Base-by-base conservation (phyloP, 2,888 invertebrate species). In the Chesias legatella region DNA sequence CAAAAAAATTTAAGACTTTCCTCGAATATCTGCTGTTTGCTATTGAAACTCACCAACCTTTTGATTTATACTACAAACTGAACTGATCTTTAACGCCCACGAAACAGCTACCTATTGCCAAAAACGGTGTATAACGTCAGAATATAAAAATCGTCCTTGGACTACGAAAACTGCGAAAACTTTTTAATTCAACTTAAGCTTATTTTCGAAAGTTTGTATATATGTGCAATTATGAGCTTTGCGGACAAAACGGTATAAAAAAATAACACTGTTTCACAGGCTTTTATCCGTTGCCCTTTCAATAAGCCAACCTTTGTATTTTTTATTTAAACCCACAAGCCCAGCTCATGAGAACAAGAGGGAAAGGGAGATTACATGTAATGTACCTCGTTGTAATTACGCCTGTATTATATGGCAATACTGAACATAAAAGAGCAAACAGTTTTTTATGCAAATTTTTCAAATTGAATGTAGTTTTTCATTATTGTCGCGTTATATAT, bases 271-370 rank as follows among this genome's bases (percentile, higher is more conserved):
- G n/a, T 22, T 22, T 22, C 22, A 22, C 7, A 20, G 6, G 6
- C 20, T 20, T 20, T 20, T 51, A 62, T 66, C 63, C 68, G 60
- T 33, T 62, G 64, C 56, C 68, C 59, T 67, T 63, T 64, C 57
- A 65, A 56, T 56, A 49, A 47, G 48, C 48, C 51, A 57, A 53
- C 58, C 51, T 57, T 71, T 63, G 45, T 58, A 43, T 54, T 56
- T 64, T 62, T 58, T 51, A 41, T 46, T 37, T 50, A 25, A 42
- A 45, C 13, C 5, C 13, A 17, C 13, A 17, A 51, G 53, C 47
- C 43, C 48, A 25, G 45, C 32, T 47, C 50, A 48, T 53, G 54
- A 42, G 53, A 53, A 58, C 46, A 42, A 34, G 43, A 45, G 51
- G 40, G 43, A 46, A 55, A 45, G 54, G 55, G 47, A 51, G 44